These are phyloP conservation scores for Pentalonia nigronervosa DNA, from an alignment of 1,140 invertebrate species.

Conservation along the genomic window DNA sequence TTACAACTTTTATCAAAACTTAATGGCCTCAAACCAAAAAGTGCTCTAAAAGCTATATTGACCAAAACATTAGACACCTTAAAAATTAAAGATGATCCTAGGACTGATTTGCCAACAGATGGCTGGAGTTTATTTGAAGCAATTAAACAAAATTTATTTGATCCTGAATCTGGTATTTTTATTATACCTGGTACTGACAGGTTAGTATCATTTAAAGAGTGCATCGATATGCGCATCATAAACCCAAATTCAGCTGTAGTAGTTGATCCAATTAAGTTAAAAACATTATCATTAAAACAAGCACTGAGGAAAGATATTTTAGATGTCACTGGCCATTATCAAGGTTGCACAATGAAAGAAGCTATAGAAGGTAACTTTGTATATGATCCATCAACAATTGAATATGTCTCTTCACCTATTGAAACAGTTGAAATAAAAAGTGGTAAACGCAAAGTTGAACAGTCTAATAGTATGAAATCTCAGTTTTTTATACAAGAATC, in stretches of 20 bases:
- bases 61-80: conserved; percentile 56
- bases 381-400: conserved; percentile 32
- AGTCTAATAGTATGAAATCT: background rate
- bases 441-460: conserved; percentile 10
- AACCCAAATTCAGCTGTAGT: conserved; percentile 81
- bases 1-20: conserved; percentile 45
- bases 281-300: conserved; percentile 75
- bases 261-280: conserved; percentile 75
- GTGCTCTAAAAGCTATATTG: conserved; percentile 32
- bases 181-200: conserved; percentile 87
- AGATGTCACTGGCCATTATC: conserved; percentile 80
- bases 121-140: conserved; percentile 83
- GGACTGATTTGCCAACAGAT: conserved; percentile 77
- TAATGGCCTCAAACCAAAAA: conserved; percentile 47
- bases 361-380: conserved; percentile 75
- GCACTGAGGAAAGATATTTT: conserved; percentile 81
- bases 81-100: conserved; percentile 58
- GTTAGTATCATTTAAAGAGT: conserved; percentile 86
- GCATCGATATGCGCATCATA: conserved; percentile 83
- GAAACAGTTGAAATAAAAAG: background rate
- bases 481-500: conserved; percentile 37
- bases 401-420: background rate
- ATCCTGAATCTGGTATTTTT: conserved; percentile 82
- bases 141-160: conserved; percentile 79
- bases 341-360: conserved; percentile 77